A percentile compares a stretch with the other conserved stretches of the same genome.
phyloP scores from a whole-genome alignment of 2,888 invertebrate genomes.

The Ennomos erosarius region DNA sequence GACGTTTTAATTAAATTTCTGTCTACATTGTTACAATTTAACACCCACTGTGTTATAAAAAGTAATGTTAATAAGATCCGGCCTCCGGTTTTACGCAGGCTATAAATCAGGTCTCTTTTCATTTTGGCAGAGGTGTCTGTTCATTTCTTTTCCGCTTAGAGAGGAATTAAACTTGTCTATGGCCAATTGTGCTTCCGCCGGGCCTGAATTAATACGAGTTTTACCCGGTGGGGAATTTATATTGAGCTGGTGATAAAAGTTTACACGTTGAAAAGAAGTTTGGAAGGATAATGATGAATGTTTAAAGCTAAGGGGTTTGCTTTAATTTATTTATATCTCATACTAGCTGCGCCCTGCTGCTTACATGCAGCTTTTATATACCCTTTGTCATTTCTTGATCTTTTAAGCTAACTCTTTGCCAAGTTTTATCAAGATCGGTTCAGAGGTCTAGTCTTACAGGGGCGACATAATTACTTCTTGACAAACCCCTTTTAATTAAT shows the following conservation, averaged over 20 bases:
- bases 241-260: constrained; percentile 27
- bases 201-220: constrained; percentile 58
- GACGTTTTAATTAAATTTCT: constrained; percentile 82
- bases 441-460: too few relatives aligned
- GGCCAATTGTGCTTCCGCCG: constrained; percentile 64
- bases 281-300: constrained; percentile 4
- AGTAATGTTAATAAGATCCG: constrained; percentile 82
- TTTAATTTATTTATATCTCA: too few relatives aligned
- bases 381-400: too few relatives aligned
- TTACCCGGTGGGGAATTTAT: constrained; percentile 25
- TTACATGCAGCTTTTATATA: too few relatives aligned
- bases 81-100: constrained; percentile 71
- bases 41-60: constrained; percentile 77
- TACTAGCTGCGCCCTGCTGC: too few relatives aligned
- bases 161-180: constrained; percentile 77
- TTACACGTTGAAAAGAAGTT: constrained; percentile 13
- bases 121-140: constrained; percentile 77
- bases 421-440: too few relatives aligned
- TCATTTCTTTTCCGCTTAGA: constrained; percentile 74
- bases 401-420: too few relatives aligned
- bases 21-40: constrained; percentile 80
- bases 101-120: constrained; percentile 81
- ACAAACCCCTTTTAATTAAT: too few relatives aligned
- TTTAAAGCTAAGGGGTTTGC: background rate
- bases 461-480: too few relatives aligned